Evolutionary conservation across 2,113 vertebrate species (phyloP), one percentile per base, ranked within the genome.

Genomic region (Meleagris gallopavo): DNA sequence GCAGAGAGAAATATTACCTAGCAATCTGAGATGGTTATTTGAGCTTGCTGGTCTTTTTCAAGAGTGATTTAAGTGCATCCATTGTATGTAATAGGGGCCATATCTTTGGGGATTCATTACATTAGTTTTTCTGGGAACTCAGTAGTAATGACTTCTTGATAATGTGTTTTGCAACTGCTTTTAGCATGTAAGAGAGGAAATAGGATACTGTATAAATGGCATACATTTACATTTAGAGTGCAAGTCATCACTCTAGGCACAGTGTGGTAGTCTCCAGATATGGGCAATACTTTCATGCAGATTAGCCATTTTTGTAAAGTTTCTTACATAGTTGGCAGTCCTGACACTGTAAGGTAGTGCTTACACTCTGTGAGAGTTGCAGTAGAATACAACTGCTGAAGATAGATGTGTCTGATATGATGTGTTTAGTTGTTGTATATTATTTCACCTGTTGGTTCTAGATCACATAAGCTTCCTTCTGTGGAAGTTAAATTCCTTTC

Each of bases 141-240:
- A 0, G 72, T 50, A 74, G 57, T 90, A 94, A 95, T 86, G 88
- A 90, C 43, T 74, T 96, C 88, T 88, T 96, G 69, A 88, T 93
- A 95, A 97, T 95, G 85, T 85, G 83, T 91, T 96, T 97, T 95
- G 91, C 85, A 89, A 88, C 72, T 91, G 79, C 94, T 91, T 93
- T 95, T 91, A 86, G 67, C 83, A 83, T 7, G 0, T 91, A 67
- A 80, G 61, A 89, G 64, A 95, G 76, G 93, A 95, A 89, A 77
- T 67, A 80, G 34, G 55, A 52, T 80, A 71, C 74, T 80, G 46
- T 89, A 93, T 67, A 71, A 95, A 91, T 83, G 2, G 17, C 72
- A 85, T 86, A 83, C 89, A 65, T 88, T 94, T 95, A 88, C 50
- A 21, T 94, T 92, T 83, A 89, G 57, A 74, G 76, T 91, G 85